A percentile compares a stretch with the other conserved stretches of the same genome.
These are phyloP conservation scores for Enoplolaimus lenunculus DNA, from an alignment of 2,888 invertebrate genomes.

Conservation along the genomic window DNA sequence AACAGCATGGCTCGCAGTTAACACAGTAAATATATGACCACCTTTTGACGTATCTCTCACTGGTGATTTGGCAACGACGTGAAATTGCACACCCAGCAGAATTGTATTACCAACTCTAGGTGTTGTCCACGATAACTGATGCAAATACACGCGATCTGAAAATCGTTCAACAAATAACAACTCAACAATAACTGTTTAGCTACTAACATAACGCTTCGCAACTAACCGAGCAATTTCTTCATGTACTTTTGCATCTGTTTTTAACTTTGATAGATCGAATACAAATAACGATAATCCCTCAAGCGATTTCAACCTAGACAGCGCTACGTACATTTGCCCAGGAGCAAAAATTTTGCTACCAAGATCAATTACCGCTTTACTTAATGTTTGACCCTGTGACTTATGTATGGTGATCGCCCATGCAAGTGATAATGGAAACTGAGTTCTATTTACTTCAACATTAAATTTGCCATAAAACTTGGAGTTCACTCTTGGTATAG, in stretches of 20 bases:
- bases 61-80: no score
- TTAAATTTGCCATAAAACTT: not conserved
- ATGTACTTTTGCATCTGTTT: not conserved
- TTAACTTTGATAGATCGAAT: conserved; percentile 3
- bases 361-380: not conserved
- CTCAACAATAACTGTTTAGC: no score
- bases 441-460: not conserved
- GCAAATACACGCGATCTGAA: no score
- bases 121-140: no score
- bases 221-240: not conserved
- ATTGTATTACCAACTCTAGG: no score
- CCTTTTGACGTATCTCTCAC: no score
- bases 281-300: not conserved
- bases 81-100: no score
- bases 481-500: not conserved
- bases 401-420: conserved; percentile 10
- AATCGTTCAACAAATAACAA: no score
- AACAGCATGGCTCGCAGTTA: no score
- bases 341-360: not conserved
- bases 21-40: no score
- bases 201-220: no score
- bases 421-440: not conserved
- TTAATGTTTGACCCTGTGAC: not conserved
- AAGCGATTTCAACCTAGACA: not conserved
- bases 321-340: conserved; percentile 16